These are phyloP conservation scores for Bugulina stolonifera DNA, from an alignment of 2,888 invertebrate genomes.

Conservation along the genomic window DNA sequence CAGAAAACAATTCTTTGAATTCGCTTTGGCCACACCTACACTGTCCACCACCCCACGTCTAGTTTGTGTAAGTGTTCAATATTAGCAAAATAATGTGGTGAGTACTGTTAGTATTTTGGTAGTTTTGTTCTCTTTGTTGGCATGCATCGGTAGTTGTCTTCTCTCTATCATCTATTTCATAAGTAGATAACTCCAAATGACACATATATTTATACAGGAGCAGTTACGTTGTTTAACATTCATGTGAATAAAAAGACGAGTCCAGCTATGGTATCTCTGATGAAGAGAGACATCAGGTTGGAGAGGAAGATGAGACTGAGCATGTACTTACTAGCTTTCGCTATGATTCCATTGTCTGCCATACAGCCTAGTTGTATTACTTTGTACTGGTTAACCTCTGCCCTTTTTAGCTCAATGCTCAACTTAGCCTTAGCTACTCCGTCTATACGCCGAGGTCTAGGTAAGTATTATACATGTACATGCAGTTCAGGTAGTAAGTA, in stretches of 20 bases:
- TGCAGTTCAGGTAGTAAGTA: too few species aligned
- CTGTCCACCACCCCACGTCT: too few species aligned
- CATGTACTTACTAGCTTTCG: background rate
- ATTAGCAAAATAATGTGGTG: too few species aligned
- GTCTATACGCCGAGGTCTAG: background rate
- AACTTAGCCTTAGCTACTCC: background rate
- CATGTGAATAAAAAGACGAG: background rate
- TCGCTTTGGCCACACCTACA: too few species aligned
- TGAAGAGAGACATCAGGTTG: background rate
- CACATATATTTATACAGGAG: background rate
- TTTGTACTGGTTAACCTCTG: slow-evolving; percentile 6
- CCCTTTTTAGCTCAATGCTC: background rate
- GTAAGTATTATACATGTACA: too few species aligned
- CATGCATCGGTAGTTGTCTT: too few species aligned
- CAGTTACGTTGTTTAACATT: background rate
- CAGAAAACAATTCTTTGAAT: too few species aligned
- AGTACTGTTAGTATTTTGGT: too few species aligned
- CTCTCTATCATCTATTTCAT: too few species aligned
- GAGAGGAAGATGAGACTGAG: background rate
- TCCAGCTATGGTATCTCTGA: background rate
- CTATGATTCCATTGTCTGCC: background rate
- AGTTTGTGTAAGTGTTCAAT: too few species aligned
- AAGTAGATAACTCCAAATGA: too few species aligned
- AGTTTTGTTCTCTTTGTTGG: too few species aligned
- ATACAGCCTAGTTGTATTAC: slow-evolving; percentile 1